Evolutionary conservation across 2,888 invertebrate genomes (phyloP).

Genomic region (Pandemis cinnamomeana): DNA sequence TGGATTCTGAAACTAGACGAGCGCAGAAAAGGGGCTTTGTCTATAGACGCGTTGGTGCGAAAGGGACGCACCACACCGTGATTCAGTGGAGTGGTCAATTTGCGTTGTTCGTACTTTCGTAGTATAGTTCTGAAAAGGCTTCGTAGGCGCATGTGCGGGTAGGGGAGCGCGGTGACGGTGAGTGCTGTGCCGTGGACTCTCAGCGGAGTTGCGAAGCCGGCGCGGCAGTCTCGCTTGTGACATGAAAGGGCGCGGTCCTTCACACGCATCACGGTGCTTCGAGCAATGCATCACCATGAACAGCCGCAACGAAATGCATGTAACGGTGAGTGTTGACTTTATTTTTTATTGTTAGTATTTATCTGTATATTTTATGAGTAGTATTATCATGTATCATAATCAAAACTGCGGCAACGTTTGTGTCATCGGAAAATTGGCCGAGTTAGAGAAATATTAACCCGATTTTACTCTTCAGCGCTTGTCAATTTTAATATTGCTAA

Average conservation of each 20-base stretch:
- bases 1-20: not conserved
- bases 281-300: slow-evolving; percentile 89
- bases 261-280: slow-evolving; percentile 84
- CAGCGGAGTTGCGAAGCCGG: slow-evolving; percentile 65
- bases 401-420: not conserved
- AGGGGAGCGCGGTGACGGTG: slow-evolving; percentile 48
- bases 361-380: not conserved
- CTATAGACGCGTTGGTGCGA: not conserved
- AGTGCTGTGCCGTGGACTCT: slow-evolving; percentile 64
- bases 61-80: not conserved
- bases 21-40: not conserved
- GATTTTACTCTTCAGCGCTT: not conserved
- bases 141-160: slow-evolving; percentile 64
- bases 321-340: slow-evolving; percentile 72
- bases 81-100: not conserved
- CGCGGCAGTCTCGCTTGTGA: slow-evolving; percentile 82
- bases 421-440: not conserved
- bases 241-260: slow-evolving; percentile 84
- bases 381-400: not conserved
- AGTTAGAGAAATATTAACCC: not conserved
- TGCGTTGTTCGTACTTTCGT: not conserved
- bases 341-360: not conserved
- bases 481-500: not conserved
- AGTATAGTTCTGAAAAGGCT: slow-evolving; percentile 42
- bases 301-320: slow-evolving; percentile 85